Percentiles rank a stretch among this genome's conserved stretches.
These are phyloP conservation scores for Mechanitis mazaeus DNA, from an alignment of 2,888 invertebrate species.

Conservation along the genomic window DNA sequence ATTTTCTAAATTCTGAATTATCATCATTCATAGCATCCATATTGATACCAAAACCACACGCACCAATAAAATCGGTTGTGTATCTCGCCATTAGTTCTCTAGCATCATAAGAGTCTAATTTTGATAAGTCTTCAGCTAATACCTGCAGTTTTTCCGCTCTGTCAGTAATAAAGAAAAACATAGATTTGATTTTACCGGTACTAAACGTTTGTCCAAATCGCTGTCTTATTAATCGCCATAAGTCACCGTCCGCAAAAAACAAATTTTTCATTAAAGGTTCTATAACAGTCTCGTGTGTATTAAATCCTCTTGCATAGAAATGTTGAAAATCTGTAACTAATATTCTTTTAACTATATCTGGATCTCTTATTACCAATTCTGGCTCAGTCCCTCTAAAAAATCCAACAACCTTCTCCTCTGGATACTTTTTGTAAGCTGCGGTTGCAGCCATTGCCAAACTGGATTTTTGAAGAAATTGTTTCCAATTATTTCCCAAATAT, in stretches of 20 bases:
- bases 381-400: conserved; percentile 51
- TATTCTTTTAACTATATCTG: conserved; percentile 55
- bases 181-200: conserved; percentile 59
- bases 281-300: conserved; percentile 49
- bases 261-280: conserved; percentile 61
- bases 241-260: conserved; percentile 62
- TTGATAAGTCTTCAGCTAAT: conserved; percentile 46
- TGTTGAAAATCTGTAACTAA: conserved; percentile 54
- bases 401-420: conserved; percentile 60
- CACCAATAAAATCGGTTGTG: conserved; percentile 66
- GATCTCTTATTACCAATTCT: conserved; percentile 60
- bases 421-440: conserved; percentile 53
- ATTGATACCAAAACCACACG: conserved; percentile 63
- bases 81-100: conserved; percentile 66
- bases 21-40: conserved; percentile 57
- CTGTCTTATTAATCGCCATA: conserved; percentile 60
- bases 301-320: conserved; percentile 56
- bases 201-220: conserved; percentile 63
- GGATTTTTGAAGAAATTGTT: conserved; percentile 48
- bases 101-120: conserved; percentile 51
- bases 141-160: conserved; percentile 56
- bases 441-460: conserved; percentile 59
- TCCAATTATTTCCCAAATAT: conserved; percentile 51
- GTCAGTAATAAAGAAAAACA: conserved; percentile 63
- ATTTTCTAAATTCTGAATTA: conserved; percentile 57